Conservation (phyloP, 1,140 invertebrate species). For the Euwallacea similis region DNA sequence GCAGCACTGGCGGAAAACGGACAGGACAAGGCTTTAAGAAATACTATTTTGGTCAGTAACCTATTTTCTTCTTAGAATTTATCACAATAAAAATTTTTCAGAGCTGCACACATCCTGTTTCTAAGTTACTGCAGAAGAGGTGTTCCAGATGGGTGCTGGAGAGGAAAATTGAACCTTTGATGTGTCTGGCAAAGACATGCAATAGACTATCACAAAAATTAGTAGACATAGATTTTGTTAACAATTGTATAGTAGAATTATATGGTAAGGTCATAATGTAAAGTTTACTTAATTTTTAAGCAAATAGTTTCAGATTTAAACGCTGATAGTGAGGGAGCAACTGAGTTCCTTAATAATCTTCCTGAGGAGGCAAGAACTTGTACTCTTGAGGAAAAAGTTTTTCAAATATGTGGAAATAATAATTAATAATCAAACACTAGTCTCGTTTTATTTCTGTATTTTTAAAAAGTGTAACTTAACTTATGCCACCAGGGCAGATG, state of each 20-base stretch:
- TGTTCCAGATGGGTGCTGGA: slow-evolving; percentile 58
- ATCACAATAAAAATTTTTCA: slow-evolving; percentile 34
- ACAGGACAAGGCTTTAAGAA: slow-evolving; percentile 55
- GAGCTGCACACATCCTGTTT: slow-evolving; percentile 13
- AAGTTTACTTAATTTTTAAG: not conserved
- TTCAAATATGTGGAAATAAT: slow-evolving; percentile 1
- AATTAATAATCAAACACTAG: slow-evolving; percentile 7
- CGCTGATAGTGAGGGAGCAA: slow-evolving; percentile 15
- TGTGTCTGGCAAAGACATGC: slow-evolving; percentile 53
- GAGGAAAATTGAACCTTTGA: slow-evolving; percentile 54
- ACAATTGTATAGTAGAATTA: slow-evolving; percentile 56
- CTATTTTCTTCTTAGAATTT: not conserved
- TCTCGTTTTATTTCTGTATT: slow-evolving; percentile 4
- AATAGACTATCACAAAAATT: slow-evolving; percentile 46
- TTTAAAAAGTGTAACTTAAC: not conserved
- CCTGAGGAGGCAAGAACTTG: slow-evolving; percentile 14
- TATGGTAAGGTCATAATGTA: slow-evolving; percentile 54
- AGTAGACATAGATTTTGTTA: slow-evolving; percentile 53
- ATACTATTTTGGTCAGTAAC: slow-evolving; percentile 51
- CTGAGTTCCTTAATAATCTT: slow-evolving; percentile 11
- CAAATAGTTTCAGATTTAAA: slow-evolving; percentile 18
- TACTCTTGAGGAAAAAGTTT: slow-evolving; percentile 5
- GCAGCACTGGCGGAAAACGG: slow-evolving; percentile 58
- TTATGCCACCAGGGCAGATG: slow-evolving; percentile 90
- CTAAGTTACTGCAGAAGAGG: slow-evolving; percentile 51